Conservation (phyloP, 2,888 invertebrate species). For the Hydrotaea cyrtoneurina region DNA sequence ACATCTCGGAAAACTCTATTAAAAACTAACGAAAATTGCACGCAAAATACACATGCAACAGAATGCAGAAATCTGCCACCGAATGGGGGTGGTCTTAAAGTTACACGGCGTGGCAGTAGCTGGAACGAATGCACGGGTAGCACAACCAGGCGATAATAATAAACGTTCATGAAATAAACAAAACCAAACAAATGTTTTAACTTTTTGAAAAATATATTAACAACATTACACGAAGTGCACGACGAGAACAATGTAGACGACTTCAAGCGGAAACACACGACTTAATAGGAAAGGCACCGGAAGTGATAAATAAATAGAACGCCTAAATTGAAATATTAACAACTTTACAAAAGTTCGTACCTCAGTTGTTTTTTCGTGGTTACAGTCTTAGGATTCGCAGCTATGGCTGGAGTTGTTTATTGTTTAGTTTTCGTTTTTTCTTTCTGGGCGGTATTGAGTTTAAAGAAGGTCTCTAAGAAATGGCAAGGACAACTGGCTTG, state of each 20-base stretch:
- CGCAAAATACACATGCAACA: not conserved
- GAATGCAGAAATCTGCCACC: too few species aligned
- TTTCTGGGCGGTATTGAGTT: not conserved
- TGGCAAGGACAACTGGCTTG: not conserved
- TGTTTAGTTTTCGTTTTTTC: not conserved
- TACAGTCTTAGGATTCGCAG: not conserved
- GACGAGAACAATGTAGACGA: not conserved
- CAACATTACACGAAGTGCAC: not conserved
- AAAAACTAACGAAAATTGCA: conserved; percentile 58
- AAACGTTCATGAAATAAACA: not conserved
- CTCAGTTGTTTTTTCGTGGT: not conserved
- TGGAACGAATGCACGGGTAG: not conserved
- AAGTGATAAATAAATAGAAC: conserved; percentile 37
- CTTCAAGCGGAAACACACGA: not conserved
- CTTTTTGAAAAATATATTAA: conserved; percentile 27
- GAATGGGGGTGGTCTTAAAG: not conserved
- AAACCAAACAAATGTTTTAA: not conserved
- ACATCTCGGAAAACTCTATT: conserved; percentile 58
- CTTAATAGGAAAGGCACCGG: conserved; percentile 16
- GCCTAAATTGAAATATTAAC: conserved; percentile 34
- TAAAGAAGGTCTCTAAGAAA: too few species aligned
- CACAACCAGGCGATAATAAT: not conserved
- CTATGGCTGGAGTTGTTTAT: not conserved
- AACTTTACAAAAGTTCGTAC: conserved; percentile 24
- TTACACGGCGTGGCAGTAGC: not conserved